Conservation (phyloP, 1,140 invertebrate species). For the Drosophila quadrilineata region DNA sequence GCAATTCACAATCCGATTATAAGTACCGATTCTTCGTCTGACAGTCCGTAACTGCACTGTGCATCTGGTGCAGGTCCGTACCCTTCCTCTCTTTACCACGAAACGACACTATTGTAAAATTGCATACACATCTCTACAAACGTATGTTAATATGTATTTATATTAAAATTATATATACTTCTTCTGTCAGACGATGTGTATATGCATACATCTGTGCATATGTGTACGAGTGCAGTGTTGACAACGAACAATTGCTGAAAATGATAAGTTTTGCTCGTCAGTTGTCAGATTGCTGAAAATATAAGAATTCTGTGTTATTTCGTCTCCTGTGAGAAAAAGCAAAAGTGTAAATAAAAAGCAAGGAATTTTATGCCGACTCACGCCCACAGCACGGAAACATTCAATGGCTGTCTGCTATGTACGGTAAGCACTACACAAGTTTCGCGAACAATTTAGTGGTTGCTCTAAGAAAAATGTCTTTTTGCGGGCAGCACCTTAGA, state of each 20-base stretch:
- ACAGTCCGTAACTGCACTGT: constrained; percentile 16
- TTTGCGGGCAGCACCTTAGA: constrained; percentile 2
- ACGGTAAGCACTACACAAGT: background rate
- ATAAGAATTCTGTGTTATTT: constrained; percentile 8
- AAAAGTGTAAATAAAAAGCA: background rate
- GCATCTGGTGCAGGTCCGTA: constrained; percentile 38
- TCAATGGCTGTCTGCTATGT: background rate
- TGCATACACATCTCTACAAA: constrained; percentile 1
- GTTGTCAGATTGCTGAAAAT: constrained; percentile 32
- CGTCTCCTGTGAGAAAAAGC: background rate
- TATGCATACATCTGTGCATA: no score
- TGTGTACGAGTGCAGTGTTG: constrained; percentile 21
- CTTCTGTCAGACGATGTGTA: no score
- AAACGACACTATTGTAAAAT: no score
- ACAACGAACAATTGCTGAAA: constrained; percentile 33
- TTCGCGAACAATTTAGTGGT: constrained; percentile 25
- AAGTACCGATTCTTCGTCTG: no score
- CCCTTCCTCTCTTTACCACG: constrained; percentile 28
- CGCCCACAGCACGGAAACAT: background rate
- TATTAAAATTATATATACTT: no score
- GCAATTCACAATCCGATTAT: background rate
- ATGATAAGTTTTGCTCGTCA: constrained; percentile 32
- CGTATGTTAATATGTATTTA: background rate
- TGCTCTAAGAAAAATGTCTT: constrained; percentile 15
- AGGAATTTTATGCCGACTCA: background rate